phyloP scores from a whole-genome alignment of 2,888 invertebrate species.

The Ormyrus rosae region DNA sequence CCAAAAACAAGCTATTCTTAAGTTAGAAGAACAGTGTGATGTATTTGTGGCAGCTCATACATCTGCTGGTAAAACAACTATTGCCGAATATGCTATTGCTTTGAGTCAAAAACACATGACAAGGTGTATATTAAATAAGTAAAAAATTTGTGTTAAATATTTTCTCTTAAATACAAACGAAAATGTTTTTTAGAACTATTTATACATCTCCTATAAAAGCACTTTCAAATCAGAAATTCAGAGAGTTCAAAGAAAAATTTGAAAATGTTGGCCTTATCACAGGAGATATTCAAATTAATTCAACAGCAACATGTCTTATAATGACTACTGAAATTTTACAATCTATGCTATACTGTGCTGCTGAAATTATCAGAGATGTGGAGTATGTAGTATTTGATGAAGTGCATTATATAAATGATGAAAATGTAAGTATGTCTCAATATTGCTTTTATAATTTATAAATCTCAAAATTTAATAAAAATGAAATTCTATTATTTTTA shows the following conservation, averaged over 20 bases:
- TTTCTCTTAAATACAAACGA: constrained; percentile 8
- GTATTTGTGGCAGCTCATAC: constrained; percentile 99
- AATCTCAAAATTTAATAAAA: not conserved
- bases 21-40: constrained; percentile 94
- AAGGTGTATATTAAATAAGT: constrained; percentile 76
- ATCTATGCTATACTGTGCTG: constrained; percentile 97
- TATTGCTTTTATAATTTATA: not conserved
- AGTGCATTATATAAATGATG: constrained; percentile 98
- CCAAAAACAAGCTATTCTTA: constrained; percentile 97
- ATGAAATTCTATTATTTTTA: not conserved
- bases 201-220: constrained; percentile 99
- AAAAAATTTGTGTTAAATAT: constrained; percentile 33
- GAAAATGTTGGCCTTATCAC: constrained; percentile 95
- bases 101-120: constrained; percentile 94
- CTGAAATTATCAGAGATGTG: constrained; percentile 94
- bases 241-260: constrained; percentile 96
- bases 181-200: constrained; percentile 81
- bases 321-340: constrained; percentile 99
- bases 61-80: constrained; percentile 98
- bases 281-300: constrained; percentile 96
- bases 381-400: constrained; percentile 99
- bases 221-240: constrained; percentile 98
- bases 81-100: constrained; percentile 99
- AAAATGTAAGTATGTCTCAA: constrained; percentile 80
- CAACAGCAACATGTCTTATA: constrained; percentile 94